A percentile compares a stretch with the other conserved stretches of the same genome.
Conservation (phyloP, 2,113 vertebrate genomes). For the Engraulis encrasicolus region DNA sequence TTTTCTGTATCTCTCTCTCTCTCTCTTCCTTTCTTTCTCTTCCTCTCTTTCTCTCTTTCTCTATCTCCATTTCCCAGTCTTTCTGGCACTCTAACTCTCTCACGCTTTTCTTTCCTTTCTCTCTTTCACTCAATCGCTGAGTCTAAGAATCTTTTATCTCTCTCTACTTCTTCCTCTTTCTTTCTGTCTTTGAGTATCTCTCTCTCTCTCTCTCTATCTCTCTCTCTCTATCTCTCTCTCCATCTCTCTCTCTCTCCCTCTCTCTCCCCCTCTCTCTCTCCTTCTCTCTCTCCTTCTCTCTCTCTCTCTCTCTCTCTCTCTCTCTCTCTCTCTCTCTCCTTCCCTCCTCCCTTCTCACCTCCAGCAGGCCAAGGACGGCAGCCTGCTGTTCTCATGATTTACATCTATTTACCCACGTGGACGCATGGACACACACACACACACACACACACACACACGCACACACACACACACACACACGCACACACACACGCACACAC, state of each 20-base stretch:
- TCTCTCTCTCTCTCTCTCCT: constrained; percentile 56
- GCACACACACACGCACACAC: too few species aligned
- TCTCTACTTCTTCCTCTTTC: too few species aligned
- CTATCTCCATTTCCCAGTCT: constrained; percentile 44
- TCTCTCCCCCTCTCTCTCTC: too few species aligned
- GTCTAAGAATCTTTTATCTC: constrained; percentile 35
- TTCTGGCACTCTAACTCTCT: constrained; percentile 51
- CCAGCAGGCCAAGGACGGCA: constrained; percentile 58
- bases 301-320: constrained; percentile 39
- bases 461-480: constrained; percentile 38
- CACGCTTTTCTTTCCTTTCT: constrained; percentile 58
- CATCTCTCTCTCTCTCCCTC: constrained; percentile 45
- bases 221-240: background rate
- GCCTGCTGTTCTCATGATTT: constrained; percentile 67
- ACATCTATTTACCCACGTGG: constrained; percentile 72
- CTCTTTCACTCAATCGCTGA: too few species aligned
- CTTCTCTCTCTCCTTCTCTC: constrained; percentile 42
- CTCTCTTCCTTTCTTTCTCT: constrained; percentile 26
- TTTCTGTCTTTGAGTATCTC: too few species aligned
- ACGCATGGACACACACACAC: constrained; percentile 37
- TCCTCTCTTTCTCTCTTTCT: constrained; percentile 30
- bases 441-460: constrained; percentile 27
- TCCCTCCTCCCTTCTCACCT: constrained; percentile 64
- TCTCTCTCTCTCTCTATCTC: constrained; percentile 51
- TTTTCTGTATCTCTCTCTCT: constrained; percentile 26